Evolutionary conservation across 37 sponge, comb jelly and placozoan species (phyloP), one percentile per base, ranked within the genome.

Genomic region (Corticium candelabrum): DNA sequence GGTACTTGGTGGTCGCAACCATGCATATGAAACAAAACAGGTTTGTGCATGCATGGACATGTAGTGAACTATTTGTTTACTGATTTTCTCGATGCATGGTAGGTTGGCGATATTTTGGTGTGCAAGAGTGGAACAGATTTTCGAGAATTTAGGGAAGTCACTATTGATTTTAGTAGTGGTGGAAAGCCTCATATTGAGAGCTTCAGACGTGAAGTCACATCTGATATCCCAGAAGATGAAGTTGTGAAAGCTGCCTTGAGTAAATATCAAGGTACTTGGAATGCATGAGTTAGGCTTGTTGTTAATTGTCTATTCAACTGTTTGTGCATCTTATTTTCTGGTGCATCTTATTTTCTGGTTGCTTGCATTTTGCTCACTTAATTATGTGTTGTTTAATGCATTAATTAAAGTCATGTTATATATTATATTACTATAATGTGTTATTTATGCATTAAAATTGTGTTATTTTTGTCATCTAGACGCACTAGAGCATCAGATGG

Each of bases 81-180:
- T 62, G 11, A 1, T 67, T 67, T n/a, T 2, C 35, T 85, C n/a
- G n/a, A n/a, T n/a, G n/a, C n/a, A n/a, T n/a, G n/a, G n/a, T n/a
- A n/a, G 90, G 86, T 81, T 11, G 57, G 76, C 0, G 62, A 71
- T 37, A 81, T 79, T 2, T 37, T 78, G 1, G 69, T 91, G 37
- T 41, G 87, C 40, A 91, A 91, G 84, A 88, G 88, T 85, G 92
- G 92, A 0, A 85, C 88, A 68, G 92, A 91, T 50, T 91, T 91
- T 70, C 62, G 86, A 67, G 84, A 91, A 32, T 82, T 91, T 31
- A 85, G 86, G 1, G 80, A 88, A 56, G 50, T 91, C n/a, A 83
- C 75, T 36, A 75, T 91, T 21, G 72, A 68, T 4, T 78, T 86
- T 27, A 37, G 77, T 27, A 4, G 2, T 1, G 15, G 27, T 15